Percentiles rank a stretch among this genome's conserved stretches.
Conservation (phyloP, 1,140 invertebrate species). For the Bombus pascuorum region DNA sequence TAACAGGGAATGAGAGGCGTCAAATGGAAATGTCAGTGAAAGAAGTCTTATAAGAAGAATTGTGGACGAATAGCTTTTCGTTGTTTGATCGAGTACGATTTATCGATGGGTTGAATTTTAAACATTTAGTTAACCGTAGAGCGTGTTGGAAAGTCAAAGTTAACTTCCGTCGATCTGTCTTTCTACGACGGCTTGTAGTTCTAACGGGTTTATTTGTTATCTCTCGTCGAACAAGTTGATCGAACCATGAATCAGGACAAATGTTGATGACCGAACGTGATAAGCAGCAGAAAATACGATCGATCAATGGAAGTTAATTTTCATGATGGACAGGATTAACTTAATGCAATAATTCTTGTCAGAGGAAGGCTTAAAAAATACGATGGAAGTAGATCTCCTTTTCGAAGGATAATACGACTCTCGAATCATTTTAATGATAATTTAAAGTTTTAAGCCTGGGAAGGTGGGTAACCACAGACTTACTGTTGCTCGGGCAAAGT, state of each 20-base stretch:
- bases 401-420: background rate
- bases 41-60: background rate
- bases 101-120: background rate
- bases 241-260: constrained; percentile 25
- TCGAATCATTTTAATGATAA: constrained; percentile 15
- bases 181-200: background rate
- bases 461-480: background rate
- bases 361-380: too few relatives aligned
- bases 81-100: too few relatives aligned
- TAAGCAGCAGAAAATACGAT: background rate
- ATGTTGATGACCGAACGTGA: constrained; percentile 7
- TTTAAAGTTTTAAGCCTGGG: constrained; percentile 1
- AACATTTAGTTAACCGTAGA: background rate
- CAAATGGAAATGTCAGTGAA: background rate
- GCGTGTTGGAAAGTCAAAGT: background rate
- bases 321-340: background rate
- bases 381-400: background rate
- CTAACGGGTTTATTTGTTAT: background rate
- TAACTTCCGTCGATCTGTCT: background rate
- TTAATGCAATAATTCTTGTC: background rate
- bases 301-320: background rate
- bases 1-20: background rate
- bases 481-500: background rate
- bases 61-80: background rate
- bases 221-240: background rate